A percentile compares a stretch with the other conserved stretches of the same genome.
Conservation (phyloP, 2,888 invertebrate species). For the Horisme vitalbata region DNA sequence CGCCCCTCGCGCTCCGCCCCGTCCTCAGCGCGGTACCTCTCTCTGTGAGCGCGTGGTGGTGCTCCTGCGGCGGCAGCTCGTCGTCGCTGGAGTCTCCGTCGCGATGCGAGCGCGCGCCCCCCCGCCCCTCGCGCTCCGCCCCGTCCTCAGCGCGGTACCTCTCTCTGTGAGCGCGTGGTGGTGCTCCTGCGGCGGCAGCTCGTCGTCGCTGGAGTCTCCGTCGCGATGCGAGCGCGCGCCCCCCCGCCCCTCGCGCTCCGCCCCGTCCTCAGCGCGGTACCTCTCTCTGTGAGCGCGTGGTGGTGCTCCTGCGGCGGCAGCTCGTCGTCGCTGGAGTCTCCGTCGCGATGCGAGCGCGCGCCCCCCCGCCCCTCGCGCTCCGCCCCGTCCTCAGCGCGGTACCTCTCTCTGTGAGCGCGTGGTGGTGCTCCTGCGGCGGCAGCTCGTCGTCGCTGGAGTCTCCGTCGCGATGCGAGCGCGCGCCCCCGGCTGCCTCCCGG, state of each 20-base stretch:
- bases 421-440: constrained; percentile 88
- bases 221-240: constrained; percentile 92
- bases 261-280: too few relatives aligned
- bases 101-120: constrained; percentile 90
- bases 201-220: constrained; percentile 98
- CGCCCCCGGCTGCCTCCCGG: constrained; percentile 89
- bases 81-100: constrained; percentile 99
- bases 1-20: too few relatives aligned
- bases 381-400: too few relatives aligned
- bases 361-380: constrained; percentile 96
- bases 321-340: constrained; percentile 98
- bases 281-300: constrained; percentile 72
- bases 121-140: constrained; percentile 96
- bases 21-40: constrained; percentile 51
- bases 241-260: constrained; percentile 95
- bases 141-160: constrained; percentile 50
- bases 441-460: constrained; percentile 98
- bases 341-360: constrained; percentile 91
- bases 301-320: constrained; percentile 90
- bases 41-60: constrained; percentile 79
- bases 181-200: constrained; percentile 91
- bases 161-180: constrained; percentile 78
- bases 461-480: constrained; percentile 92
- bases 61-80: constrained; percentile 92
- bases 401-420: constrained; percentile 71